phyloP scores from a whole-genome alignment of 2,797 vertebrate genomes.

The Rhyacichthys aspro region DNA sequence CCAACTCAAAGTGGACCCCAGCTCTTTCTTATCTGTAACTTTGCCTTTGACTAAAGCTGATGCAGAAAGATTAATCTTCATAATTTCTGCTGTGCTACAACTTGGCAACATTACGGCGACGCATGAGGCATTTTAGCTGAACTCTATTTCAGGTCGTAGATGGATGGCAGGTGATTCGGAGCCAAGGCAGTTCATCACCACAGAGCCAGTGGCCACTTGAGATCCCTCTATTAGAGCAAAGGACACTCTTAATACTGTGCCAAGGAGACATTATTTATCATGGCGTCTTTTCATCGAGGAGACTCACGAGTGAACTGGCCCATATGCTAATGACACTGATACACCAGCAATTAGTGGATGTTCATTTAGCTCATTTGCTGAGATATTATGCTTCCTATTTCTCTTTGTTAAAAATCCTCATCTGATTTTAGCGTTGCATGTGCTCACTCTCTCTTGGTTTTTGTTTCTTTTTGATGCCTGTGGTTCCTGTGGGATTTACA shows the following conservation, averaged over 20 bases:
- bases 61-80: background rate
- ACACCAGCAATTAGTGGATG: background rate
- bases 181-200: slow-evolving; percentile 45
- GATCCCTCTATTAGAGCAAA: slow-evolving; percentile 50
- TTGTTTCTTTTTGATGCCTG: too few species aligned
- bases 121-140: slow-evolving; percentile 29
- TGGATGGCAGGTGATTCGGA: slow-evolving; percentile 30
- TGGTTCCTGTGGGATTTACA: too few species aligned
- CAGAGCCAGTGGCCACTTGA: slow-evolving; percentile 21
- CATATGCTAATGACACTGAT: slow-evolving; percentile 11
- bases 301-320: slow-evolving; percentile 17
- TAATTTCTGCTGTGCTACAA: background rate
- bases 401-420: too few species aligned
- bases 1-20: background rate
- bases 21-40: background rate
- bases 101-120: slow-evolving; percentile 6
- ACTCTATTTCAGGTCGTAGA: slow-evolving; percentile 27
- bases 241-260: slow-evolving; percentile 44
- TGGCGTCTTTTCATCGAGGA: slow-evolving; percentile 33
- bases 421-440: too few species aligned
- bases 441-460: too few species aligned
- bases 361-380: background rate
- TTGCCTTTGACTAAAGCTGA: background rate
- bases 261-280: slow-evolving; percentile 58
- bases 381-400: too few species aligned